Percentiles rank a stretch among this genome's conserved stretches.
Evolutionary conservation across 2,888 invertebrate genomes (phyloP).

Genomic region (Pollenia amentaria): DNA sequence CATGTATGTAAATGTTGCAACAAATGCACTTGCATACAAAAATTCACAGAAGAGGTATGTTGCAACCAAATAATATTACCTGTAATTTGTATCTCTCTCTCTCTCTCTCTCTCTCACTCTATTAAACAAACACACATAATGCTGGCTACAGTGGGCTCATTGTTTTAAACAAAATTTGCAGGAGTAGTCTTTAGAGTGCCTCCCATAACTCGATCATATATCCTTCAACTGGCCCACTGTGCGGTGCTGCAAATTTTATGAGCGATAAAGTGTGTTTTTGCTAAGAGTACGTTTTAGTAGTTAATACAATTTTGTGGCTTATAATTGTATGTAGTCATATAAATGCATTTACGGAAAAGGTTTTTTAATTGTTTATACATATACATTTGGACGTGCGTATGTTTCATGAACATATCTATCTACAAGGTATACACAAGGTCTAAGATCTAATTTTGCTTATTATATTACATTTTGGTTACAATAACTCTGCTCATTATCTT

Average conservation of each 20-base stretch:
- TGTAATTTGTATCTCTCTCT: slow-evolving; percentile 62
- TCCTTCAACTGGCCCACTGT: slow-evolving; percentile 19
- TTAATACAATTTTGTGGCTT: slow-evolving; percentile 72
- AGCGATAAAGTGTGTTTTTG: slow-evolving; percentile 14
- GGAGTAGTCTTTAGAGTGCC: background rate
- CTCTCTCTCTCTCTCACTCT: no score
- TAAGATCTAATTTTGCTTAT: slow-evolving; percentile 70
- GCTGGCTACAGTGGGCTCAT: background rate
- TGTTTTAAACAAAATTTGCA: background rate
- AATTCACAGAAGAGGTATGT: slow-evolving; percentile 28
- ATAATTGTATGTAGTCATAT: slow-evolving; percentile 50
- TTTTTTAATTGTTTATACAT: slow-evolving; percentile 57
- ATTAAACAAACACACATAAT: background rate
- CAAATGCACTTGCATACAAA: slow-evolving; percentile 35
- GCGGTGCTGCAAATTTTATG: slow-evolving; percentile 9
- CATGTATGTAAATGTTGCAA: slow-evolving; percentile 66
- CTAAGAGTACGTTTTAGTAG: slow-evolving; percentile 66
- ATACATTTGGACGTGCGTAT: background rate
- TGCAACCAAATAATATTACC: slow-evolving; percentile 62
- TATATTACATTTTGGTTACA: slow-evolving; percentile 63
- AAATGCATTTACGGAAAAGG: slow-evolving; percentile 45
- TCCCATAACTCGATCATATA: background rate
- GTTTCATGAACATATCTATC: background rate
- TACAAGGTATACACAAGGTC: slow-evolving; percentile 54
- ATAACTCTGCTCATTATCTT: slow-evolving; percentile 69